Percentiles rank a stretch among this genome's conserved stretches.
phyloP scores from a whole-genome alignment of 2,113 vertebrate species.

The Varanus komodoensis region DNA sequence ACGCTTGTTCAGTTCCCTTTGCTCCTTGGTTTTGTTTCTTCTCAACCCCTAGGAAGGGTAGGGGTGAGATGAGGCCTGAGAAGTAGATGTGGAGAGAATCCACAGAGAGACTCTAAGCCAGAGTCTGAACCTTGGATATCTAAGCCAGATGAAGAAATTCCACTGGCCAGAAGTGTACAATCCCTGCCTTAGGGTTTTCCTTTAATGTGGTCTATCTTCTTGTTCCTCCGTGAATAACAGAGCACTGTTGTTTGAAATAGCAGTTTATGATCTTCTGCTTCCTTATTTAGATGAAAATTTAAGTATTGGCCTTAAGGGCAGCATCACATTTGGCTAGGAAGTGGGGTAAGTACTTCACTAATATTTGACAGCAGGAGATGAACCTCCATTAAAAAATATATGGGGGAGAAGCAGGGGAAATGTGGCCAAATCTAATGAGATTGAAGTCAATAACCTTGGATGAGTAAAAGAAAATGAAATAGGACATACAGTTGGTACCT shows the following conservation, averaged over 20 bases:
- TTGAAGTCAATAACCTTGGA: neutral
- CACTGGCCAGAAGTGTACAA: too few species aligned
- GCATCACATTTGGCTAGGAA: neutral
- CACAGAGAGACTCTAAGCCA: too few species aligned
- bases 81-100: too few species aligned
- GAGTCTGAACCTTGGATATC: too few species aligned
- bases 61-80: too few species aligned
- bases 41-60: too few species aligned
- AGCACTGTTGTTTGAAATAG: neutral
- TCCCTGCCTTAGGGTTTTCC: neutral
- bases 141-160: too few species aligned
- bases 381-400: neutral
- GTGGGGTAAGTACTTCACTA: neutral
- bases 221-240: neutral
- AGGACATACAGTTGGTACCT: neutral
- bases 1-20: too few species aligned
- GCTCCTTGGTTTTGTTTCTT: too few species aligned
- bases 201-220: neutral
- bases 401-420: neutral
- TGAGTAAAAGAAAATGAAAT: neutral
- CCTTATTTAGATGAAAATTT: neutral
- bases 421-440: neutral
- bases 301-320: neutral
- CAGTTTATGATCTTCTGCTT: neutral
- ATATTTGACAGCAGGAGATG: neutral